Evolutionary conservation across 2,888 invertebrate species (phyloP).

Genomic region (Rotaria magnacalcarata): DNA sequence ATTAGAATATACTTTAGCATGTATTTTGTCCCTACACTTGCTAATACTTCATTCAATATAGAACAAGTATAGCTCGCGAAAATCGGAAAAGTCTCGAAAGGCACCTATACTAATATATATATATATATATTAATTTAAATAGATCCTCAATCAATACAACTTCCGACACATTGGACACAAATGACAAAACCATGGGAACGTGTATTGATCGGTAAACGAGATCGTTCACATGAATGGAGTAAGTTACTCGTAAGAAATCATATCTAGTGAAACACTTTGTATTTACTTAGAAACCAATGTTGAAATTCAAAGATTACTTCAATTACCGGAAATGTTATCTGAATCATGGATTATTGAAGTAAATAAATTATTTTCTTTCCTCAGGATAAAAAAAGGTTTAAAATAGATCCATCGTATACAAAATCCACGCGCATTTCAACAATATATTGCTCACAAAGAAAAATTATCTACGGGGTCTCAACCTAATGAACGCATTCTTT

Average conservation of each 20-base stretch:
- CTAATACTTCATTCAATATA: too few species aligned
- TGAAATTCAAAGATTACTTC: slow-evolving; percentile 3
- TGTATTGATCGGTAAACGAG: not conserved
- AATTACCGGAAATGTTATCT: not conserved
- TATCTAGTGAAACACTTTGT: not conserved
- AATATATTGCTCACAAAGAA: not conserved
- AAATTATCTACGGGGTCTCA: not conserved
- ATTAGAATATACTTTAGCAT: too few species aligned
- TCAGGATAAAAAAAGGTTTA: not conserved
- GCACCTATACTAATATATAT: too few species aligned
- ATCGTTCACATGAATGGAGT: not conserved
- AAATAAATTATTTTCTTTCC: not conserved
- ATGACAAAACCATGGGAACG: slow-evolving; percentile 25
- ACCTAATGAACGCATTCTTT: not conserved
- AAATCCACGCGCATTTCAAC: slow-evolving; percentile 8
- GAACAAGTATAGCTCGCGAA: too few species aligned
- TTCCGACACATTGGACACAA: not conserved
- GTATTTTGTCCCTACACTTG: too few species aligned
- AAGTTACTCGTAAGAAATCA: not conserved
- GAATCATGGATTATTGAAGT: not conserved
- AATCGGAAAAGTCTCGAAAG: too few species aligned
- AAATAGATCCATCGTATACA: not conserved
- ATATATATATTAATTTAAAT: too few species aligned
- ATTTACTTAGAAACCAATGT: not conserved
- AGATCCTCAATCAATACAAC: not conserved